A percentile compares a stretch with the other conserved stretches of the same genome.
These are phyloP conservation scores for Oncorhynchus keta DNA, from an alignment of 2,113 vertebrate species.

Conservation along the genomic window DNA sequence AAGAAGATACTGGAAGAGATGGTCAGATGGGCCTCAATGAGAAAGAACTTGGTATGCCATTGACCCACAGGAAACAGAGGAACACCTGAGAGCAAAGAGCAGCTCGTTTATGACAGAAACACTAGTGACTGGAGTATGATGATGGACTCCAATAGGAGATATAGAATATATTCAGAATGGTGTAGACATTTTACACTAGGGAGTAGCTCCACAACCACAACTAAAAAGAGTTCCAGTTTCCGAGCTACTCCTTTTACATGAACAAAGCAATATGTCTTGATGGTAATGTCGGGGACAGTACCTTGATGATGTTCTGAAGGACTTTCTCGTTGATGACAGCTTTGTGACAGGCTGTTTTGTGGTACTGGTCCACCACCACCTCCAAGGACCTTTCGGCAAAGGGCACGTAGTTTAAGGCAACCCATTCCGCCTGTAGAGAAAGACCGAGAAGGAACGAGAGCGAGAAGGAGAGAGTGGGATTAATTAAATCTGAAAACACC, in stretches of 20 bases:
- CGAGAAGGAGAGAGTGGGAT: constrained; percentile 3
- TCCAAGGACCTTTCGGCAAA: constrained; percentile 97
- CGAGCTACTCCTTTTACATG: not conserved
- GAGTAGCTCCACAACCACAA: too few relatives aligned
- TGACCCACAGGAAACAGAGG: not conserved
- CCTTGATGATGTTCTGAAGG: constrained; percentile 95
- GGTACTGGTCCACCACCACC: constrained; percentile 95
- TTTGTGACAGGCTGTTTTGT: constrained; percentile 98
- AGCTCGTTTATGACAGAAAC: not conserved
- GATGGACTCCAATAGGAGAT: not conserved
- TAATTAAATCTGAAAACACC: not conserved
- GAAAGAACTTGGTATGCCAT: not conserved
- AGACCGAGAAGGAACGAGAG: constrained; percentile 21
- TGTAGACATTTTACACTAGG: too few relatives aligned
- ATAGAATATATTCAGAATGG: not conserved
- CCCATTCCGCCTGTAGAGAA: constrained; percentile 91
- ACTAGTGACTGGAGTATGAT: not conserved
- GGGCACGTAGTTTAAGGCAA: constrained; percentile 98
- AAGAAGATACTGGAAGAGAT: constrained; percentile 8
- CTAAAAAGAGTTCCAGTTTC: too few relatives aligned
- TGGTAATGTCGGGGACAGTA: constrained; percentile 50
- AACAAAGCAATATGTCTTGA: not conserved
- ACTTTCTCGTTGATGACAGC: constrained; percentile 95
- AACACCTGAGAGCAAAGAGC: not conserved
- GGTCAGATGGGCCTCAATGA: constrained; percentile 8